Evolutionary conservation across 1,140 invertebrate species (phyloP), one percentile per base, ranked within the genome.

Genomic region (Palaemon carinicauda): DNA sequence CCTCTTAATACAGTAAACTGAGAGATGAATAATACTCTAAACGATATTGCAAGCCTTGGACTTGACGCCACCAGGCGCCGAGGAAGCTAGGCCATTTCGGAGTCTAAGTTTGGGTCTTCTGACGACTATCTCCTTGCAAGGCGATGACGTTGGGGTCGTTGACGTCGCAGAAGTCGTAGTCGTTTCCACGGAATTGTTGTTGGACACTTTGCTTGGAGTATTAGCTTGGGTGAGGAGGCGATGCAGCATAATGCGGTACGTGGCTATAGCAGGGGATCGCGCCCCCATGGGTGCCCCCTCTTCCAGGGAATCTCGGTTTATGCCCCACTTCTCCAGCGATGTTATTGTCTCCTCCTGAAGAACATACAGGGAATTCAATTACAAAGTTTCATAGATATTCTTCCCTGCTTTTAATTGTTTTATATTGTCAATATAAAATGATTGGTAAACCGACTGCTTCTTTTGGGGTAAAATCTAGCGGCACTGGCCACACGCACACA

Each of bases 201-300:
- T 21, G 50, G 15, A 56, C 17, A n/a, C 24, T 52, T 54, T 71
- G 80, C 24, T 69, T 24, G n/a, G 41, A 12, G 75, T 31, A 1
- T 19, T 50, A 0, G 56, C 19, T 1, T 24, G 80, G 75, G n/a
- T 79, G 75, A 69, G 54, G 14, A 94, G 89, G 54, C 92, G 90
- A 88, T 94, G 93, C 31, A 94, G 89, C 12, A 94, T 90, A 71
- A 94, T 94, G 69, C 94, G 90, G 90, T 94, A 95, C 17, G 93
- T 93, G 1, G 94, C 94, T 12, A 93, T 93, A 29, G 94, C 90
- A 82, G 92, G 92, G 88, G 92, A 93, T 52, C 92, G 90, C 0
- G 92, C 92, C 17, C 94, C 93, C 54, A 79, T 31, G 53, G 74
- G 15, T 0, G 29, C 14, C 3, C 74, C 74, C n/a, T 85, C 82